Evolutionary conservation across 2,113 vertebrate species (phyloP).

Genomic region (Turnix velox): DNA sequence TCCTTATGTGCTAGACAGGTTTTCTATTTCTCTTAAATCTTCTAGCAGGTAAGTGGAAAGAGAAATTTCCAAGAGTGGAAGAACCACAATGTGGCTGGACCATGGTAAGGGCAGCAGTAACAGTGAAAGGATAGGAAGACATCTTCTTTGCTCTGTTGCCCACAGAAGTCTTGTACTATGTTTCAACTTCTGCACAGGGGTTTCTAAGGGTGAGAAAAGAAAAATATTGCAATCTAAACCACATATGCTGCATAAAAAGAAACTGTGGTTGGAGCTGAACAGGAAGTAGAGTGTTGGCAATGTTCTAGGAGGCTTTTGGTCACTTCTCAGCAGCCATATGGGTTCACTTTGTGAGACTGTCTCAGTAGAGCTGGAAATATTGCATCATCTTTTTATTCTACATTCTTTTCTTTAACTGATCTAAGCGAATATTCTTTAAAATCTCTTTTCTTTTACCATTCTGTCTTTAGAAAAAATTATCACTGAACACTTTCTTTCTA

Average conservation of each 20-base stretch:
- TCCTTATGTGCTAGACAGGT: background rate
- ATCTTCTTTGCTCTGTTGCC: background rate
- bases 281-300: background rate
- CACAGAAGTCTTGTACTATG: background rate
- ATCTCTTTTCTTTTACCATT: background rate
- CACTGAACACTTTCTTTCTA: background rate
- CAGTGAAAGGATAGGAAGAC: background rate
- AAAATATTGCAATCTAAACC: background rate
- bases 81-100: background rate
- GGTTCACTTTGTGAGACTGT: background rate
- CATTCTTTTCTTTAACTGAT: background rate
- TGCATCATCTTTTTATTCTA: background rate
- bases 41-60: background rate
- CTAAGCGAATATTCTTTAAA: background rate
- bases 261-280: background rate
- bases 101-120: background rate
- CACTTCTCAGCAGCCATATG: background rate
- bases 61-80: background rate
- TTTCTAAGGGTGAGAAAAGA: background rate
- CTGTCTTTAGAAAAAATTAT: background rate
- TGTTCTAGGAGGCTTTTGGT: background rate
- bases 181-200: background rate
- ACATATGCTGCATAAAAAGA: background rate
- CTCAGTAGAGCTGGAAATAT: background rate
- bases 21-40: background rate